Evolutionary conservation across 2,113 vertebrate species (phyloP).

Genomic region (Myotis davidii): DNA sequence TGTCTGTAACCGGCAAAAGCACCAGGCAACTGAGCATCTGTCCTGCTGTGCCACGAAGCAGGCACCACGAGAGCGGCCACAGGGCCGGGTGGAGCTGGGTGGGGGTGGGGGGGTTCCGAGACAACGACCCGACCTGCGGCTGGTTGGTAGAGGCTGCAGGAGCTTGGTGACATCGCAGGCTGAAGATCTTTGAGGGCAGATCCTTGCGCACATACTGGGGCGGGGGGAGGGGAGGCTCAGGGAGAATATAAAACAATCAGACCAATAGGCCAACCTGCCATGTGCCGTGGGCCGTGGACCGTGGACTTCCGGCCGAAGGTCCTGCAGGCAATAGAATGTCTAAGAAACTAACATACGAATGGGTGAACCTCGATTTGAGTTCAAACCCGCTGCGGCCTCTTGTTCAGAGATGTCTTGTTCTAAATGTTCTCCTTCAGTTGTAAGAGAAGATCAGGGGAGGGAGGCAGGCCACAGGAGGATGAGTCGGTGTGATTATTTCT

Average conservation of each 20-base stretch:
- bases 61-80: background rate
- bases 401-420: background rate
- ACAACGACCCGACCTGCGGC: too few species aligned
- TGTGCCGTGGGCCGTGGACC: rapidly evolving
- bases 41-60: background rate
- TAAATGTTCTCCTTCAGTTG: background rate
- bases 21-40: background rate
- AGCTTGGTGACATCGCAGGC: background rate
- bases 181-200: background rate
- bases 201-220: background rate
- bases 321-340: background rate
- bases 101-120: background rate
- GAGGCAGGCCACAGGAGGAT: background rate
- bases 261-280: background rate
- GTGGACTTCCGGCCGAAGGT: background rate
- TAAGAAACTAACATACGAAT: background rate
- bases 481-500: background rate
- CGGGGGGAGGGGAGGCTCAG: background rate
- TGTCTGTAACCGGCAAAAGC: background rate
- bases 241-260: background rate
- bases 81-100: background rate
- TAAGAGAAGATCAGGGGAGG: background rate
- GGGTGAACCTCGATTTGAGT: background rate
- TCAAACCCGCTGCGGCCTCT: background rate
- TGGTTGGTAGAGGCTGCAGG: too few species aligned